Evolutionary conservation across 1,140 invertebrate genomes (phyloP).

Genomic region (Cyclina sinensis): DNA sequence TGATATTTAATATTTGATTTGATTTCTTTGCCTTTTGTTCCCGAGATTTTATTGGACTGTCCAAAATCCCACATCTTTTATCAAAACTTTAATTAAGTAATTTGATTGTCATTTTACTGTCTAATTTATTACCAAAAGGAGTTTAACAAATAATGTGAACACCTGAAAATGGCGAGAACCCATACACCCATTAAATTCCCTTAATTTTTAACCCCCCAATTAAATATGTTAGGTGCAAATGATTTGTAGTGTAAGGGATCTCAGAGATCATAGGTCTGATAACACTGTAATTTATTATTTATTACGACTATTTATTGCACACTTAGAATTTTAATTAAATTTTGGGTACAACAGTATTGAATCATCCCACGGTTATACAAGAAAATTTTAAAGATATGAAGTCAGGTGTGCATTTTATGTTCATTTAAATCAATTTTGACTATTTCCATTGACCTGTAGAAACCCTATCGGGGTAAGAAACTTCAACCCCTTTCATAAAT

Average conservation of each 20-base stretch:
- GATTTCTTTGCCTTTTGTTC: not conserved
- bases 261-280: not conserved
- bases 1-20: too few species aligned
- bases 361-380: not conserved
- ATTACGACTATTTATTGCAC: not conserved
- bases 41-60: not conserved
- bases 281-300: not conserved
- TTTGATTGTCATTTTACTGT: not conserved
- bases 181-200: not conserved
- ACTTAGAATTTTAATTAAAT: slow-evolving; percentile 18
- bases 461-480: too few species aligned
- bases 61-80: not conserved
- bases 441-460: too few species aligned
- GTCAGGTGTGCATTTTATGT: not conserved
- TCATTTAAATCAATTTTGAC: too few species aligned
- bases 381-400: not conserved
- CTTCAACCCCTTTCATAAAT: too few species aligned
- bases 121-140: not conserved
- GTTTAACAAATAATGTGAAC: slow-evolving; percentile 3
- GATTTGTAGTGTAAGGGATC: not conserved
- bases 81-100: not conserved
- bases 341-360: not conserved
- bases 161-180: not conserved
- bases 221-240: not conserved
- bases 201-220: not conserved